These are phyloP conservation scores for Gephyroberyx darwinii DNA, from an alignment of 2,797 vertebrate species.

Conservation along the genomic window DNA sequence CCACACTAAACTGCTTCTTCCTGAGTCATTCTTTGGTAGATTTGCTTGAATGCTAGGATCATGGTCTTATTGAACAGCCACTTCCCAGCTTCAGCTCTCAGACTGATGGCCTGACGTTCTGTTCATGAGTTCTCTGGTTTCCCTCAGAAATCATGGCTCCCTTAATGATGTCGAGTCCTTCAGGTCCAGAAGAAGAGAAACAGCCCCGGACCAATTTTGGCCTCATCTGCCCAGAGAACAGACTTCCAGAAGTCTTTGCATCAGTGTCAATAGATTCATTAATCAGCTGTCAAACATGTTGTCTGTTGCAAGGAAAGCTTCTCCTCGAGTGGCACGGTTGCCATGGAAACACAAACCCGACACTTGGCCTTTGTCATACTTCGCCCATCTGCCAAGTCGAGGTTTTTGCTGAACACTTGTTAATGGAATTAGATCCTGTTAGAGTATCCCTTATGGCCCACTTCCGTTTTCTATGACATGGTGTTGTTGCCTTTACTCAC, in stretches of 20 bases:
- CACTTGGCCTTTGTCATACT: neutral
- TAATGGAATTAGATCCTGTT: slow-evolving; percentile 7
- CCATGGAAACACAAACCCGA: slow-evolving; percentile 4
- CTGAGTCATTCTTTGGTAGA: too few species aligned
- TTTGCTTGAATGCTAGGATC: too few species aligned
- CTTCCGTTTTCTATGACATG: neutral
- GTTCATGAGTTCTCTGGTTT: too few species aligned
- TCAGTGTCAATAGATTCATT: neutral
- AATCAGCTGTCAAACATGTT: neutral
- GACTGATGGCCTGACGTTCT: too few species aligned
- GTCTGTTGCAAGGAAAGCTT: neutral
- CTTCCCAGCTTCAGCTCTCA: too few species aligned
- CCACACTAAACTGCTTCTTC: too few species aligned
- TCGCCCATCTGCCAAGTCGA: neutral
- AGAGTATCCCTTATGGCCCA: slow-evolving; percentile 3
- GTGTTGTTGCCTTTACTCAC: neutral
- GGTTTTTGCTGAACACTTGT: slow-evolving; percentile 17
- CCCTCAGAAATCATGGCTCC: too few species aligned
- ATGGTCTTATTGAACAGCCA: too few species aligned
- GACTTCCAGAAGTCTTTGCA: neutral
- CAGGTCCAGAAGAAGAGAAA: too few species aligned
- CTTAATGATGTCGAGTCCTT: too few species aligned
- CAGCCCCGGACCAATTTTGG: too few species aligned
- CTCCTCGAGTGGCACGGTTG: neutral
- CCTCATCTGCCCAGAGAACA: too few species aligned